Base-by-base conservation (phyloP, 2,888 invertebrate genomes). In the Myopa testacea region DNA sequence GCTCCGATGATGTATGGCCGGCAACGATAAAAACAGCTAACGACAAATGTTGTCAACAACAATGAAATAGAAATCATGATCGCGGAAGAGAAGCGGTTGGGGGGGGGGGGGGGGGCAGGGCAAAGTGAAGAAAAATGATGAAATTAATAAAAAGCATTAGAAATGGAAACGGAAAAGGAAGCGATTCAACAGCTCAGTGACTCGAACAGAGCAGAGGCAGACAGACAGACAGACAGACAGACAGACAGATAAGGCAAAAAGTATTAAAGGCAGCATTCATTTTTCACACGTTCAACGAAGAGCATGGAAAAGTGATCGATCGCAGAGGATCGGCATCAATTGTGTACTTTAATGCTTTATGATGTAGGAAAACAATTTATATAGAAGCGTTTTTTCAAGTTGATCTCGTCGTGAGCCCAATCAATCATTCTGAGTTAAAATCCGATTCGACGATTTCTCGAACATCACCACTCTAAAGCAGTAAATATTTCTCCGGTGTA, bases 1-100 rank as follows among this genome's bases (percentile, higher is more conserved):
- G 40, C 16, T n/a, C 58, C n/a, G 16, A 71, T 71, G 71, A 71
- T 71, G 60, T 34, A 71, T 71, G 16, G 60, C 50, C 4, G 34
- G 6, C 63, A 26, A 19, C 12, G 63, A 37, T 19, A 37, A 63
- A 52, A 34, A 10, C 52, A 12, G n/a, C 52, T 16, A 37, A 52
- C 55, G 50, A 55, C 70, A 70, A 52, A 26, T 70, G 37, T 52
- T 70, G 70, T 70, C 70, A 55, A 55, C 70, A 34, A 55, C 70
- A 70, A 70, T 70, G 50, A 70, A 70, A 45, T 38, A 14, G 34
- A 55, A 67, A 38, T 67, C 38, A 40, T 55, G 5, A 55, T 55
- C 55, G 16, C 3, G 55, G 14, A 55, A 5, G 8, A 55, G 55
- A 10, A n/a, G 55, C 2, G n/a, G 55, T 3, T 55, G 55, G n/a